Conservation (phyloP, 1,140 invertebrate species). For the Penaeus indicus region DNA sequence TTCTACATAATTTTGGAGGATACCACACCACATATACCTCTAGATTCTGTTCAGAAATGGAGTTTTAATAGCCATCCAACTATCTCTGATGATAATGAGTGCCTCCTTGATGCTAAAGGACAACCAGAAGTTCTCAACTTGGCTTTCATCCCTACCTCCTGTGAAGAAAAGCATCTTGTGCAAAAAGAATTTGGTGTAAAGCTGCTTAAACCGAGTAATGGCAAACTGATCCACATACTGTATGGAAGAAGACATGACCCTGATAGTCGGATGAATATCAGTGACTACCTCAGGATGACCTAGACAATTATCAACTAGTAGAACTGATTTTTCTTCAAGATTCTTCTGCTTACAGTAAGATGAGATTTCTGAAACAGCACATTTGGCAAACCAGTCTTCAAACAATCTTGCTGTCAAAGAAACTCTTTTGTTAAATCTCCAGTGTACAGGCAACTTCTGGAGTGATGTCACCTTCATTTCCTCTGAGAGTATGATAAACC, state of each 20-base stretch:
- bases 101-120: conserved; percentile 11
- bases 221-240: not conserved
- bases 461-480: not conserved
- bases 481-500: not conserved
- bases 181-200: not conserved
- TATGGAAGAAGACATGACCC: not conserved
- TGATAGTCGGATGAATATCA: not conserved
- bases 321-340: too few relatives aligned
- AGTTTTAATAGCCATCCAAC: not conserved
- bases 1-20: not conserved
- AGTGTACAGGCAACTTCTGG: not conserved
- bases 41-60: not conserved
- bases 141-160: not conserved
- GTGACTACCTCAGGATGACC: not conserved
- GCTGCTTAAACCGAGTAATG: not conserved
- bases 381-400: not conserved
- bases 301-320: not conserved
- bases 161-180: not conserved
- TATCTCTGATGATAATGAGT: not conserved
- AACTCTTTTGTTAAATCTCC: not conserved
- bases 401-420: not conserved
- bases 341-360: too few relatives aligned
- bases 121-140: not conserved
- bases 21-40: not conserved
- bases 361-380: too few relatives aligned